A percentile compares a stretch with the other conserved stretches of the same genome.
Conservation (phyloP, 2,888 invertebrate species). For the Harpalus rufipes region DNA sequence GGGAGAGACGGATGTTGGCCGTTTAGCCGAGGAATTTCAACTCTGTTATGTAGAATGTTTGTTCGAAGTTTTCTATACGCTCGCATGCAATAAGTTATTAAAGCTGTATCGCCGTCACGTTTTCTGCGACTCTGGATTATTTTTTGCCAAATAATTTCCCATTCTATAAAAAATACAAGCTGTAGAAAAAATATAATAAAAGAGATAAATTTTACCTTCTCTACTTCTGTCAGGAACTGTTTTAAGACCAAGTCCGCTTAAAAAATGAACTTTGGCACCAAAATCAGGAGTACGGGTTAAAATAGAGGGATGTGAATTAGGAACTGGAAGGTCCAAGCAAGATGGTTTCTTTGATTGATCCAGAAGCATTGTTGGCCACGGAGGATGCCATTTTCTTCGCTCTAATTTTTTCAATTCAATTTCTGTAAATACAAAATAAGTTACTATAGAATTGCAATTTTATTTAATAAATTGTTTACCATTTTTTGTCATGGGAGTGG, state of each 20-base stretch:
- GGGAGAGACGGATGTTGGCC: slow-evolving; percentile 56
- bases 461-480: slow-evolving; percentile 76
- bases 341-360: slow-evolving; percentile 71
- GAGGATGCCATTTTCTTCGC: slow-evolving; percentile 77
- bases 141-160: slow-evolving; percentile 83
- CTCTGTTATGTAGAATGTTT: slow-evolving; percentile 36
- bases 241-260: slow-evolving; percentile 80
- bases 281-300: slow-evolving; percentile 77
- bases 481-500: slow-evolving; percentile 81
- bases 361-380: slow-evolving; percentile 74
- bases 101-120: slow-evolving; percentile 78
- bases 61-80: slow-evolving; percentile 70
- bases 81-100: slow-evolving; percentile 77
- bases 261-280: slow-evolving; percentile 81
- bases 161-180: slow-evolving; percentile 71
- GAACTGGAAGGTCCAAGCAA: slow-evolving; percentile 78
- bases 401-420: slow-evolving; percentile 82
- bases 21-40: slow-evolving; percentile 24
- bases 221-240: slow-evolving; percentile 79
- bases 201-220: slow-evolving; percentile 78
- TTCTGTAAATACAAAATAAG: slow-evolving; percentile 74
- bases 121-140: slow-evolving; percentile 82
- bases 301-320: slow-evolving; percentile 78
- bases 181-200: slow-evolving; percentile 30
- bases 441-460: neutral